A percentile compares a stretch with the other conserved stretches of the same genome.
Evolutionary conservation across 2,797 vertebrate genomes (phyloP).

Genomic region (Propithecus deckenii): DNA sequence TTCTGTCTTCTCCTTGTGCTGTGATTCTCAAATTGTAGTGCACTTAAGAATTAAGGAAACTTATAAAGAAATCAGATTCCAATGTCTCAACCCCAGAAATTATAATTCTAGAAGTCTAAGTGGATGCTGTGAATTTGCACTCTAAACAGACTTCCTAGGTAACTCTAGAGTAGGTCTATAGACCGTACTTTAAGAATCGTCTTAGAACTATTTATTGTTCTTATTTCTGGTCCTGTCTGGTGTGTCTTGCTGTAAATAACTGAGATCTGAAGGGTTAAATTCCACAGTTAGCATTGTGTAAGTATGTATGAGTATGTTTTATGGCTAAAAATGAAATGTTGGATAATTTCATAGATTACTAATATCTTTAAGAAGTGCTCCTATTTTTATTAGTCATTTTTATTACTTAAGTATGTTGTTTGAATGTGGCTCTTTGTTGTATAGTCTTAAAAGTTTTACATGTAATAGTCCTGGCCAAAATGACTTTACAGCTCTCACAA

Average conservation of each 20-base stretch:
- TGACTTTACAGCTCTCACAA: neutral
- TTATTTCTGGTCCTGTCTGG: neutral
- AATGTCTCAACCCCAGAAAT: neutral
- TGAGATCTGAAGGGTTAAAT: neutral
- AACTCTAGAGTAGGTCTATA: neutral
- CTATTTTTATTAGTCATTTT: neutral
- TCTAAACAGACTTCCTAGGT: neutral
- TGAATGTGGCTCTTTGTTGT: neutral
- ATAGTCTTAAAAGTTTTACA: neutral
- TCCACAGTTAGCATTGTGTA: neutral
- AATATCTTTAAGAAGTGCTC: neutral
- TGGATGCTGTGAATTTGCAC: neutral
- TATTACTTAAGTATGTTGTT: neutral
- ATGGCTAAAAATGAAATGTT: neutral
- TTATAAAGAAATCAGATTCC: neutral
- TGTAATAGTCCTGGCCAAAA: neutral
- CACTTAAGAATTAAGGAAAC: neutral
- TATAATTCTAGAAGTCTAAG: neutral
- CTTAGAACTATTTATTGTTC: neutral
- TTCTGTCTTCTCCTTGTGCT: neutral
- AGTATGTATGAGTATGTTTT: neutral
- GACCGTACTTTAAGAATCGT: neutral
- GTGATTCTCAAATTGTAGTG: neutral
- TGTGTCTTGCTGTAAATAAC: neutral
- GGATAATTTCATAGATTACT: neutral